These are phyloP conservation scores for Oceanodroma leucorhoa DNA, from an alignment of 2,797 vertebrate genomes.

Conservation along the genomic window DNA sequence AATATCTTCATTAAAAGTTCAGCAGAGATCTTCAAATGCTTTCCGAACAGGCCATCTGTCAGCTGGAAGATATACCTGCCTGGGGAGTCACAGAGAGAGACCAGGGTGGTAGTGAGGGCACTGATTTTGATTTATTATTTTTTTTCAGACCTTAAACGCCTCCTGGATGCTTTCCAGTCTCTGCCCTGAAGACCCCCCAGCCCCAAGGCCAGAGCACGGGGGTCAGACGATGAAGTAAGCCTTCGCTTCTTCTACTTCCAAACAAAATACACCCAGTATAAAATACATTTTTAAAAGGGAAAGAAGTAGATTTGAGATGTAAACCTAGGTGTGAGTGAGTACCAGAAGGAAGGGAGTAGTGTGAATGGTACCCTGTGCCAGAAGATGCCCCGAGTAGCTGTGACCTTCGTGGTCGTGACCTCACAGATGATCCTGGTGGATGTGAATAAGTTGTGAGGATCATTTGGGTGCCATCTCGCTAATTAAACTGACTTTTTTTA, in stretches of 20 bases:
- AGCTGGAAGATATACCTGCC: neutral
- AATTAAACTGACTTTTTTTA: neutral
- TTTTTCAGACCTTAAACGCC: neutral
- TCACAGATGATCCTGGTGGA: neutral
- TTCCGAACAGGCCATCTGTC: neutral
- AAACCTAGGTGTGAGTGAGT: neutral
- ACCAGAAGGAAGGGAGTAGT: neutral
- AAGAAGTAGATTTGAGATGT: neutral
- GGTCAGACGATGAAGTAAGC: neutral
- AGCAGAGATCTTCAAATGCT: neutral
- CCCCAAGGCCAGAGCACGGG: neutral
- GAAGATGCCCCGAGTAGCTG: neutral
- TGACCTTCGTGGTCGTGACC: neutral
- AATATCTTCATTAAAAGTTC: neutral
- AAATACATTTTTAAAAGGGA: neutral
- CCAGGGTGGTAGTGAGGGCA: neutral
- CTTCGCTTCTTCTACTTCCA: neutral
- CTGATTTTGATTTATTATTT: neutral
- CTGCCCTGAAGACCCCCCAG: neutral
- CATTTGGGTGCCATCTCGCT: neutral
- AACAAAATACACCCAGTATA: neutral
- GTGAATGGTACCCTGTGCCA: neutral
- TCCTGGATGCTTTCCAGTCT: neutral
- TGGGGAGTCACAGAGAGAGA: neutral
- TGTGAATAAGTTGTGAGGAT: neutral